phyloP scores from a whole-genome alignment of 2,888 invertebrate species.

The Phania funesta region DNA sequence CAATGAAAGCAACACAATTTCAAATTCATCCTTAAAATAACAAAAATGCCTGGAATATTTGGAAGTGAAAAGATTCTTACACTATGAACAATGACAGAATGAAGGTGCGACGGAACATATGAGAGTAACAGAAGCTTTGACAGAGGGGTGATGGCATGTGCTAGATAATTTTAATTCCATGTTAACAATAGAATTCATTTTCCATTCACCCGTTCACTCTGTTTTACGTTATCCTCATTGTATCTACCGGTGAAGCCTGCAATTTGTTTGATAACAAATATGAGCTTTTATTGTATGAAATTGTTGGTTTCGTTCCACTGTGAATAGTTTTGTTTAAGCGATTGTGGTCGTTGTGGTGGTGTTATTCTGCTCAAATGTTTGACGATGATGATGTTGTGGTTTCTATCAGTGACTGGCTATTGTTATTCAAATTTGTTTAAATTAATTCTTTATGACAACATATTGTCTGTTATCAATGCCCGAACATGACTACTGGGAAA shows the following conservation, averaged over 20 bases:
- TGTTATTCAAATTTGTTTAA: conserved; percentile 57
- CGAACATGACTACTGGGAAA: not conserved
- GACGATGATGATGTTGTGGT: not conserved
- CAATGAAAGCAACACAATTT: conserved; percentile 47
- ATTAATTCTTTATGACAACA: conserved; percentile 47
- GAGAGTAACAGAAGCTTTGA: not conserved
- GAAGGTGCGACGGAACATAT: not conserved
- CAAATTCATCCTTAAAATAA: conserved; percentile 65
- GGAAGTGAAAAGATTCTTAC: conserved; percentile 5
- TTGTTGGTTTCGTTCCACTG: not conserved
- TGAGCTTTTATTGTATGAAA: not conserved
- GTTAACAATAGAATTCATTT: conserved; percentile 56
- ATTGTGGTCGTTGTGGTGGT: conserved; percentile 19
- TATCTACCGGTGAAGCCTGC: conserved; percentile 28
- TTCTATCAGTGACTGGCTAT: conserved; percentile 24
- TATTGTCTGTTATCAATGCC: conserved; percentile 32
- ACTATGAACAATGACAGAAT: not conserved
- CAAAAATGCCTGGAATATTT: conserved; percentile 47
- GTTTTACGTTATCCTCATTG: not conserved
- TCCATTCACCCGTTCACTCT: conserved; percentile 11
- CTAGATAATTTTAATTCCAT: conserved; percentile 51
- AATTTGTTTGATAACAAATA: conserved; percentile 56
- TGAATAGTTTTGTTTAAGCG: not conserved
- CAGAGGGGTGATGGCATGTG: conserved; percentile 46
- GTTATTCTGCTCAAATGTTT: not conserved